These are phyloP conservation scores for Abscondita cerata DNA, from an alignment of 2,888 invertebrate species.

Conservation along the genomic window DNA sequence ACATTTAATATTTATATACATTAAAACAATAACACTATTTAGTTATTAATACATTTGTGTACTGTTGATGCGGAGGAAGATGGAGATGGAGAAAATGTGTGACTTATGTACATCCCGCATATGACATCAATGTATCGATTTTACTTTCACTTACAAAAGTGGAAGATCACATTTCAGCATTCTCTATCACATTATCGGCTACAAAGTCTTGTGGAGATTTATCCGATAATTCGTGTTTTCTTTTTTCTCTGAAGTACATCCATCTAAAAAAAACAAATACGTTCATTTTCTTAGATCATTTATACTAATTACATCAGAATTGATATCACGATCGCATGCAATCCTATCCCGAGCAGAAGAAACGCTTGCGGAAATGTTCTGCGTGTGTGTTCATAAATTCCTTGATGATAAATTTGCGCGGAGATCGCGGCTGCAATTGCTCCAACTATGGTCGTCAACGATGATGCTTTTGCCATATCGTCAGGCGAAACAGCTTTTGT, in stretches of 20 bases:
- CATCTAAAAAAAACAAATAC: constrained; percentile 33
- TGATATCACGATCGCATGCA: constrained; percentile 61
- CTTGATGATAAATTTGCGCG: constrained; percentile 63
- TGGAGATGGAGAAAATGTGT: too few species aligned
- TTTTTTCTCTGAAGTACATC: constrained; percentile 33
- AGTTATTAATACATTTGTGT: too few species aligned
- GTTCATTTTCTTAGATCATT: not conserved
- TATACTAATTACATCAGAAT: constrained; percentile 60
- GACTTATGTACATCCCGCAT: too few species aligned
- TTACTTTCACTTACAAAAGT: too few species aligned
- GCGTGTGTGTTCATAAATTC: constrained; percentile 62
- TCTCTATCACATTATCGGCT: not conserved
- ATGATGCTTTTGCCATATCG: constrained; percentile 57
- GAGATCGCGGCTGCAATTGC: constrained; percentile 65
- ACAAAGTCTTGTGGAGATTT: not conserved
- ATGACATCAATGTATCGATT: too few species aligned
- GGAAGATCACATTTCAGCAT: not conserved
- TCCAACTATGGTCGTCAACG: constrained; percentile 67
- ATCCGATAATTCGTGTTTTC: constrained; percentile 1
- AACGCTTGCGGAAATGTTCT: constrained; percentile 63
- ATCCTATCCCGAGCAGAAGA: constrained; percentile 63
- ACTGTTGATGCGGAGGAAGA: too few species aligned
- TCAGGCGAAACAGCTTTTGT: constrained; percentile 54
- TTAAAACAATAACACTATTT: too few species aligned
- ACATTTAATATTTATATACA: too few species aligned